Percentiles rank a stretch among this genome's conserved stretches.
Evolutionary conservation across 2,113 vertebrate genomes (phyloP).

Genomic region (Tonatia bakeri): DNA sequence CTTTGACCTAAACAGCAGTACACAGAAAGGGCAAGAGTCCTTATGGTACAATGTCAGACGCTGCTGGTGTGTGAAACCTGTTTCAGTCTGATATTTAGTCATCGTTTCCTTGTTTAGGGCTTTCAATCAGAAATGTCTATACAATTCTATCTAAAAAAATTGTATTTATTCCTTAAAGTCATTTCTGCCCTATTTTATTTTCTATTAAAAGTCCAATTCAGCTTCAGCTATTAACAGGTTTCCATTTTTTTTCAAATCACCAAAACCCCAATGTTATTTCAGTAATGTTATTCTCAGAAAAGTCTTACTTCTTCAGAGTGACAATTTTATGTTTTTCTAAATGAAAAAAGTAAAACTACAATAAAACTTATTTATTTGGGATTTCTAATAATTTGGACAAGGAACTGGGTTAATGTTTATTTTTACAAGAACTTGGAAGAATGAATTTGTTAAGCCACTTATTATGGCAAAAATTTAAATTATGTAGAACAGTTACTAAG

Average conservation of each 20-base stretch:
- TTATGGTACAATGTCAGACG: neutral
- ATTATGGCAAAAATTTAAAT: conserved; percentile 47
- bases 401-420: neutral
- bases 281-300: conserved; percentile 74
- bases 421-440: conserved; percentile 16
- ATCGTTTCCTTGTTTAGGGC: conserved; percentile 13
- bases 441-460: conserved; percentile 2
- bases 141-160: conserved; percentile 31
- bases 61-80: neutral
- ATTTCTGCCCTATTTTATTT: conserved; percentile 61
- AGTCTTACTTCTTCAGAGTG: conserved; percentile 68
- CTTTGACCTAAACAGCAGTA: neutral
- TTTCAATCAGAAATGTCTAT: conserved; percentile 2
- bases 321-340: conserved; percentile 74
- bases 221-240: conserved; percentile 62
- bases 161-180: conserved; percentile 43
- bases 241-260: conserved; percentile 70
- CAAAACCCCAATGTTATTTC: conserved; percentile 65
- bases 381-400: conserved; percentile 49
- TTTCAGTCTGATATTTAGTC: neutral
- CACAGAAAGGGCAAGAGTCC: neutral
- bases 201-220: conserved; percentile 66
- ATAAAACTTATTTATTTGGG: conserved; percentile 29
- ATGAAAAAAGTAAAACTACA: conserved; percentile 51
- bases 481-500: conserved; percentile 36